Conservation (phyloP, 2,797 vertebrate genomes). For the Sebastolobus alascanus region DNA sequence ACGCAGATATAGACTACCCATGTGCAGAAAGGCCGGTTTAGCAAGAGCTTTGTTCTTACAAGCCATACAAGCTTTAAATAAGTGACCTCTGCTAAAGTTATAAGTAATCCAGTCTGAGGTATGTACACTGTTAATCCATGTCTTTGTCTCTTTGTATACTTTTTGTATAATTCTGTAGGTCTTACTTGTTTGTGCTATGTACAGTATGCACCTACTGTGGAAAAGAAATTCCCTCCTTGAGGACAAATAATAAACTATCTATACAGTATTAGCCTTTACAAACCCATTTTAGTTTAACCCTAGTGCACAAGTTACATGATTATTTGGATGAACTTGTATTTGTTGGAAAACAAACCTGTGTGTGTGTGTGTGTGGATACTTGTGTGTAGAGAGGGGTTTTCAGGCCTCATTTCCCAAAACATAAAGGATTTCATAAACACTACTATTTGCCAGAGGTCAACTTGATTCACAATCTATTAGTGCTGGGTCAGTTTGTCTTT, state of each 20-base stretch:
- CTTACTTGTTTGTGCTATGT: neutral
- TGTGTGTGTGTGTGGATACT: constrained; percentile 10
- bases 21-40: neutral
- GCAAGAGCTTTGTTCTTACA: neutral
- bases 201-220: neutral
- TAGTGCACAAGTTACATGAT: neutral
- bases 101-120: neutral
- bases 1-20: neutral
- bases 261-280: neutral
- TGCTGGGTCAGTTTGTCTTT: constrained; percentile 71
- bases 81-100: neutral
- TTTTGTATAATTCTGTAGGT: neutral
- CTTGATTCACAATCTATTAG: constrained; percentile 68
- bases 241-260: neutral
- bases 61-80: neutral
- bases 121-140: neutral
- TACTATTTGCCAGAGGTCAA: constrained; percentile 54
- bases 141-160: neutral
- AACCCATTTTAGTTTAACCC: neutral
- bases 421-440: constrained; percentile 65
- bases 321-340: neutral
- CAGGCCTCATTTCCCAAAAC: constrained; percentile 43
- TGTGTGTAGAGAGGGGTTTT: constrained; percentile 19
- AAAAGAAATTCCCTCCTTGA: no score
- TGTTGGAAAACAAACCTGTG: constrained; percentile 2